Evolutionary conservation across 2,797 vertebrate species (phyloP).

Genomic region (Hyperoplus immaculatus): DNA sequence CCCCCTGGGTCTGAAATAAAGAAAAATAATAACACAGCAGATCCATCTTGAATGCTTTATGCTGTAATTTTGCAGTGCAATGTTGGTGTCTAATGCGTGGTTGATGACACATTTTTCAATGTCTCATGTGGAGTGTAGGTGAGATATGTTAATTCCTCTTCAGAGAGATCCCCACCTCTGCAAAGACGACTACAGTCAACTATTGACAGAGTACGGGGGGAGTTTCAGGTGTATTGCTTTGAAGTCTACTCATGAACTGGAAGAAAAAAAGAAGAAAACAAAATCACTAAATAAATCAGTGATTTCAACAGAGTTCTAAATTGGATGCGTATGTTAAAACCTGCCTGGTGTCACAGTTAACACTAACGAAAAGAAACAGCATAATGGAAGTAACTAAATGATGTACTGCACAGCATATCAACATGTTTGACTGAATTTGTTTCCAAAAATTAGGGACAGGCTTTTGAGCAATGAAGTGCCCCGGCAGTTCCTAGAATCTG

Average conservation of each 20-base stretch:
- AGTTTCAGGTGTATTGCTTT: constrained; percentile 25
- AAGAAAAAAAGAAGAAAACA: not conserved
- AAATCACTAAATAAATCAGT: not conserved
- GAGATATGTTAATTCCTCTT: constrained; percentile 12
- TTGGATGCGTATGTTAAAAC: not conserved
- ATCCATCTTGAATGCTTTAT: not conserved
- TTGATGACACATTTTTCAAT: constrained; percentile 41
- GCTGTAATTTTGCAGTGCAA: constrained; percentile 1
- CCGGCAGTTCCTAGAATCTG: not conserved
- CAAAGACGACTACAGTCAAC: not conserved
- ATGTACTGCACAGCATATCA: too few relatives aligned
- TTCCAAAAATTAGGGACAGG: not conserved
- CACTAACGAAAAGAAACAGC: not conserved
- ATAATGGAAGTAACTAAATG: too few relatives aligned
- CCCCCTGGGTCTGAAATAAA: too few relatives aligned
- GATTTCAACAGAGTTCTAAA: not conserved
- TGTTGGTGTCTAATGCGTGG: not conserved
- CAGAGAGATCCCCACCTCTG: constrained; percentile 23
- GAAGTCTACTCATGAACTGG: not conserved
- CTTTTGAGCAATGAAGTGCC: not conserved
- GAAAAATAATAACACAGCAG: too few relatives aligned
- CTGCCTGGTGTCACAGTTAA: not conserved
- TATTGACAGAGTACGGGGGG: constrained; percentile 2
- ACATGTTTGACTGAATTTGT: not conserved
- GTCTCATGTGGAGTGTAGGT: constrained; percentile 5